phyloP scores from a whole-genome alignment of 2,888 invertebrate genomes.

The Seira musarum region DNA sequence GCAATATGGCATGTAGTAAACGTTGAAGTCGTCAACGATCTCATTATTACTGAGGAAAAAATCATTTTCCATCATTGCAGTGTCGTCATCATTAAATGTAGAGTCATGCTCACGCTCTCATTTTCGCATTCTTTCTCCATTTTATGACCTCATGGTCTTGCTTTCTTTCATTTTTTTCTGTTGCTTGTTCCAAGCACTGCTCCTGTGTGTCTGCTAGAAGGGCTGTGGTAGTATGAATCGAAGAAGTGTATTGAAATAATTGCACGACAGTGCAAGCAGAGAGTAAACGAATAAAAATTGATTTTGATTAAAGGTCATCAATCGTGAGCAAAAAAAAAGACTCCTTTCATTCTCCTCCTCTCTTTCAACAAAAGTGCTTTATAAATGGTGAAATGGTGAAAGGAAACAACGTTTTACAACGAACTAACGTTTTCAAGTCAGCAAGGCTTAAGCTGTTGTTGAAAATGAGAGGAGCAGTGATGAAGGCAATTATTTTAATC shows the following conservation, averaged over 20 bases:
- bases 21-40: slow-evolving; percentile 9
- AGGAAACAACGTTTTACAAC: too few relatives aligned
- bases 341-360: slow-evolving; percentile 14
- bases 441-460: slow-evolving; percentile 20
- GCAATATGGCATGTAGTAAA: slow-evolving; percentile 18
- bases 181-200: neutral
- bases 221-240: neutral
- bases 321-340: slow-evolving; percentile 62
- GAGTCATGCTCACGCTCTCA: slow-evolving; percentile 41
- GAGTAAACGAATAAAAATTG: slow-evolving; percentile 67
- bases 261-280: slow-evolving; percentile 13
- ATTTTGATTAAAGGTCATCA: slow-evolving; percentile 70
- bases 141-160: slow-evolving; percentile 43
- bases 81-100: slow-evolving; percentile 20
- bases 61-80: slow-evolving; percentile 18
- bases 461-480: slow-evolving; percentile 62
- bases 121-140: slow-evolving; percentile 48
- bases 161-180: slow-evolving; percentile 17
- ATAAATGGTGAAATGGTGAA: slow-evolving; percentile 64
- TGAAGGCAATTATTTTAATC: slow-evolving; percentile 71
- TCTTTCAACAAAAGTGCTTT: slow-evolving; percentile 6
- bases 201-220: neutral
- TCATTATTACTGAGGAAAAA: neutral
- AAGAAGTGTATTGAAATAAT: slow-evolving; percentile 1
- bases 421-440: neutral